A percentile compares a stretch with the other conserved stretches of the same genome.
phyloP scores from a whole-genome alignment of 2,113 vertebrate genomes.

The Lethenteron reissneri region DNA sequence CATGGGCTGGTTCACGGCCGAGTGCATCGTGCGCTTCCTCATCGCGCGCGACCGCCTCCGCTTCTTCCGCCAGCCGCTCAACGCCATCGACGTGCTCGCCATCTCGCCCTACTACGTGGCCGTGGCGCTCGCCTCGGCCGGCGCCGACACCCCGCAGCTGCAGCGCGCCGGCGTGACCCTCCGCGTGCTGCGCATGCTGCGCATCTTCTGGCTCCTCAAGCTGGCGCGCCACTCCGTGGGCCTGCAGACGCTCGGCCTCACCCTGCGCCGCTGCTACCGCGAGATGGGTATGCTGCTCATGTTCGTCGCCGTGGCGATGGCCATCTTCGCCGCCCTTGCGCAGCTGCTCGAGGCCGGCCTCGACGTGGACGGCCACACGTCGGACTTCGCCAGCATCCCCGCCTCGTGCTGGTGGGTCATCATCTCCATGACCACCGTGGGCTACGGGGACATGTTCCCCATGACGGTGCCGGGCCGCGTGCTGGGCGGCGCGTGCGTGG shows the following conservation, averaged over 20 bases:
- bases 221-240: constrained; percentile 92
- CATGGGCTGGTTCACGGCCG: constrained; percentile 96
- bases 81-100: constrained; percentile 84
- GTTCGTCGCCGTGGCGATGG: constrained; percentile 91
- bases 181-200: constrained; percentile 86
- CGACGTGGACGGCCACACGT: constrained; percentile 59
- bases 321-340: constrained; percentile 87
- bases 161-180: constrained; percentile 81
- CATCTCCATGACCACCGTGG: constrained; percentile 98
- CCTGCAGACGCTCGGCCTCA: constrained; percentile 86
- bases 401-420: constrained; percentile 99
- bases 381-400: constrained; percentile 85
- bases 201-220: constrained; percentile 98
- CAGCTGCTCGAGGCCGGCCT: constrained; percentile 88
- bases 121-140: constrained; percentile 51
- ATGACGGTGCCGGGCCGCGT: constrained; percentile 75
- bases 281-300: constrained; percentile 98
- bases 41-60: constrained; percentile 84
- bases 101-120: constrained; percentile 91
- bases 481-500: constrained; percentile 86
- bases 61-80: constrained; percentile 80
- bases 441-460: constrained; percentile 93
- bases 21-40: constrained; percentile 84
- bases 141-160: constrained; percentile 71
- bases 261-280: constrained; percentile 74